Conservation (phyloP, 2,113 vertebrate species). For the Lophius piscatorius region DNA sequence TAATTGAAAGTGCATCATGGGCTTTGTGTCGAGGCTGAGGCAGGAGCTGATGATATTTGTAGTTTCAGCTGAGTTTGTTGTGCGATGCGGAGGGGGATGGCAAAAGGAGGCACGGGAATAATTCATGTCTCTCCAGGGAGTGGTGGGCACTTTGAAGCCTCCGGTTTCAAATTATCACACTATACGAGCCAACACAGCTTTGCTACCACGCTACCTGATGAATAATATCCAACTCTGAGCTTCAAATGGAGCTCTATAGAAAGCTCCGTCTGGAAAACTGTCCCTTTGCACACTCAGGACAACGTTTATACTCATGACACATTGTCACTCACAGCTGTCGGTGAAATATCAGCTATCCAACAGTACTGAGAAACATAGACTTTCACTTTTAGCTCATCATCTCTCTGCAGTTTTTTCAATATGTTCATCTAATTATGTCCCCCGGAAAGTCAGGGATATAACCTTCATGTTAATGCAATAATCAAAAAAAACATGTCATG, state of each 20-base stretch:
- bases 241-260: slow-evolving; percentile 12
- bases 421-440: no score
- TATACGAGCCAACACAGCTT: slow-evolving; percentile 24
- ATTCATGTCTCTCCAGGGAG: slow-evolving; percentile 66
- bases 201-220: slow-evolving; percentile 18
- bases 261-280: no score
- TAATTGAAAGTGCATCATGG: slow-evolving; percentile 66
- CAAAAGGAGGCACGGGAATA: slow-evolving; percentile 55
- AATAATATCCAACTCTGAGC: slow-evolving; percentile 26
- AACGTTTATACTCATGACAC: no score
- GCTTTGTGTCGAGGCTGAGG: slow-evolving; percentile 29
- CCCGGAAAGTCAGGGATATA: no score
- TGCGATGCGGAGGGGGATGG: slow-evolving; percentile 9
- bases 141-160: slow-evolving; percentile 58
- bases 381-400: no score
- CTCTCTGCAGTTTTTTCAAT: no score
- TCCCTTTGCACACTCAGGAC: no score
- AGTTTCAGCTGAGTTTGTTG: slow-evolving; percentile 51
- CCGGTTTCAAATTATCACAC: slow-evolving; percentile 50
- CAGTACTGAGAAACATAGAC: no score
- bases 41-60: slow-evolving; percentile 57
- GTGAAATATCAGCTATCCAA: no score
- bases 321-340: no score
- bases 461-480: no score
- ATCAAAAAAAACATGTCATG: no score